Conservation (phyloP, 1,140 invertebrate species). For the Chrysopa pallens region DNA sequence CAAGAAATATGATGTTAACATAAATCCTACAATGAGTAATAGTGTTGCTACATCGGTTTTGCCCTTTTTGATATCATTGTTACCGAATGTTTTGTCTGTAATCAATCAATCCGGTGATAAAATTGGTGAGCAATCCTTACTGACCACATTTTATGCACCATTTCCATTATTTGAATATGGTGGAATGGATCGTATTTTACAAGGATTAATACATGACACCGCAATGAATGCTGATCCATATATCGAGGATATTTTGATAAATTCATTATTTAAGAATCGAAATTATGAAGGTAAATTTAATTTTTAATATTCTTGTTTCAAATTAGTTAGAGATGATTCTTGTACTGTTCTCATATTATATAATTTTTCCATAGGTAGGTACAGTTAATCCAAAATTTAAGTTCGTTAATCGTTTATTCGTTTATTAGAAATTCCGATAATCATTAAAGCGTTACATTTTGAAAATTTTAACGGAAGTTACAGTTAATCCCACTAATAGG, state of each 20-base stretch:
- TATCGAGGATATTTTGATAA: not conserved
- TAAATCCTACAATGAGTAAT: not conserved
- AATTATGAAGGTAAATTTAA: slow-evolving; percentile 1
- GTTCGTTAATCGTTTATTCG: not conserved
- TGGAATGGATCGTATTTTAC: not conserved
- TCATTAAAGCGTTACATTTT: not conserved
- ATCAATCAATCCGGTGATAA: not conserved
- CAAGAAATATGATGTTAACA: not conserved
- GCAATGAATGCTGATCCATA: not conserved
- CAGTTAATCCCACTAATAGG: not conserved
- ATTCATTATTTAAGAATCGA: not conserved
- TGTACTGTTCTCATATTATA: no score
- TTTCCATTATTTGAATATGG: not conserved
- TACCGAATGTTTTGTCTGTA: not conserved
- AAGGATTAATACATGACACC: not conserved
- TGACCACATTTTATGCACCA: not conserved
- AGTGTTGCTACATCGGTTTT: not conserved
- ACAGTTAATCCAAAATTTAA: no score
- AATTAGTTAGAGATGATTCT: no score
- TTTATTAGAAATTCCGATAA: not conserved
- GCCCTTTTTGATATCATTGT: not conserved
- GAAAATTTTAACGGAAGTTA: not conserved
- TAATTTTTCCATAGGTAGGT: no score
- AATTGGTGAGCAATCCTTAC: not conserved
- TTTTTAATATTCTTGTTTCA: no score